These are phyloP conservation scores for Ericerus pela DNA, from an alignment of 1,140 invertebrate genomes.

Conservation along the genomic window DNA sequence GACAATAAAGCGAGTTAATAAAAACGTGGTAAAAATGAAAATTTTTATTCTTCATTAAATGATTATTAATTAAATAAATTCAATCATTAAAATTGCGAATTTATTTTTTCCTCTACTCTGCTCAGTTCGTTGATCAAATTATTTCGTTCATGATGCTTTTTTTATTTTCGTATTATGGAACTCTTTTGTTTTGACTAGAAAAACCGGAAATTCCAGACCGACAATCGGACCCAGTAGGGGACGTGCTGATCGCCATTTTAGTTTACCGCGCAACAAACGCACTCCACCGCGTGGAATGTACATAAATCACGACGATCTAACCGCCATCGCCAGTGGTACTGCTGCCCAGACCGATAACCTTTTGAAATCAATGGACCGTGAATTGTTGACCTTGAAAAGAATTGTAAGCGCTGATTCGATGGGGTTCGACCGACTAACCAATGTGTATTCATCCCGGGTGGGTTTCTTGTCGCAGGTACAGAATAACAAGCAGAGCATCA, in stretches of 20 bases:
- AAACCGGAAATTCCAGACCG: constrained; percentile 39
- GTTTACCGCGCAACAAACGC: constrained; percentile 62
- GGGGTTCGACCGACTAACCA: too few relatives aligned
- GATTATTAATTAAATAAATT: too few relatives aligned
- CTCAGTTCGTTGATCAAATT: neutral
- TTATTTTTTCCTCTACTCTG: too few relatives aligned
- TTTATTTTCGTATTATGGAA: neutral
- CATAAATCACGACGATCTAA: constrained; percentile 89
- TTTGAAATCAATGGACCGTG: constrained; percentile 78
- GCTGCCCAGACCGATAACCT: constrained; percentile 56
- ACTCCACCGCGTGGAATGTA: constrained; percentile 91
- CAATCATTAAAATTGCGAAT: too few relatives aligned
- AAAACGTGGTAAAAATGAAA: too few relatives aligned
- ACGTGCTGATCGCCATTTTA: constrained; percentile 23
- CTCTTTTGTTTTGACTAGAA: constrained; percentile 26
- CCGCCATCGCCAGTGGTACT: constrained; percentile 60
- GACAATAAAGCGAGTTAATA: too few relatives aligned
- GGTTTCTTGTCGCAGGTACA: constrained; percentile 56
- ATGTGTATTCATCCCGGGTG: too few relatives aligned
- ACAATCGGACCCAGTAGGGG: constrained; percentile 37
- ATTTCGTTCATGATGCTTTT: neutral
- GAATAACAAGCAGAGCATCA: constrained; percentile 82
- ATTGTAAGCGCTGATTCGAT: constrained; percentile 49
- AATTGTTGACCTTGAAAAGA: constrained; percentile 83
- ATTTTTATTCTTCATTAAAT: too few relatives aligned